Evolutionary conservation across 1,140 invertebrate genomes (phyloP), one percentile per base, ranked within the genome.

Genomic region (Macrobrachium rosenbergii): DNA sequence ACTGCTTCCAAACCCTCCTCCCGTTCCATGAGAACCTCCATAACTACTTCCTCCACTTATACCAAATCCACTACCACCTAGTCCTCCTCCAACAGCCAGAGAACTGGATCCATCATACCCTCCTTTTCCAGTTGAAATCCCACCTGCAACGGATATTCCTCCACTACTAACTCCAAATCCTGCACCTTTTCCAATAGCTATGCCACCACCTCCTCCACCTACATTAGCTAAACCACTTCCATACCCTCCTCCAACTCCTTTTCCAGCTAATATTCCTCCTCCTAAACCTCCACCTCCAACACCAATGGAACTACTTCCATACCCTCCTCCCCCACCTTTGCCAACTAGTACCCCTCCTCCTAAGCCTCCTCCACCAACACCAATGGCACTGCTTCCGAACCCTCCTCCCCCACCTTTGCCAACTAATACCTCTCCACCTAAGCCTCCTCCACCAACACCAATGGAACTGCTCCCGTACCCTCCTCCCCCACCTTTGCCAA

Each of bases 401-500:
- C n/a, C n/a, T n/a, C n/a, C n/a, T 43, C 76, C 62, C 23, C 81
- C 87, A 52, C 88, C 88, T 59, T 43, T 23, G 3, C 77, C 83
- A 79, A 60, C n/a, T 63, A 23, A 75, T 63, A 21, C 45, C 37
- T 2, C 63, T 43, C n/a, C 59, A n/a, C n/a, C n/a, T n/a, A n/a
- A 5, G 21, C 69, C 67, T 17, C 81, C 69, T 8, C 81, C 63
- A 16, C 58, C 77, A n/a, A 21, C 88, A 23, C 45, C 82, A 6
- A 52, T 37, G 23, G 37, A 77, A 8, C 62, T 28, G 23, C 67
- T 21, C 7, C 82, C 62, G 11, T 76, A 43, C 16, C 60, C 67
- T 62, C 79, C 59, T 64, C 89, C 89, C 14, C 84, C 83, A n/a
- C 28, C 79, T 3, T 63, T 72, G 8, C 16, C 87, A 72, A 82